Evolutionary conservation across 35 echinoderm and acorn worm genomes (phyloP).

Genomic region (Patiria miniata): DNA sequence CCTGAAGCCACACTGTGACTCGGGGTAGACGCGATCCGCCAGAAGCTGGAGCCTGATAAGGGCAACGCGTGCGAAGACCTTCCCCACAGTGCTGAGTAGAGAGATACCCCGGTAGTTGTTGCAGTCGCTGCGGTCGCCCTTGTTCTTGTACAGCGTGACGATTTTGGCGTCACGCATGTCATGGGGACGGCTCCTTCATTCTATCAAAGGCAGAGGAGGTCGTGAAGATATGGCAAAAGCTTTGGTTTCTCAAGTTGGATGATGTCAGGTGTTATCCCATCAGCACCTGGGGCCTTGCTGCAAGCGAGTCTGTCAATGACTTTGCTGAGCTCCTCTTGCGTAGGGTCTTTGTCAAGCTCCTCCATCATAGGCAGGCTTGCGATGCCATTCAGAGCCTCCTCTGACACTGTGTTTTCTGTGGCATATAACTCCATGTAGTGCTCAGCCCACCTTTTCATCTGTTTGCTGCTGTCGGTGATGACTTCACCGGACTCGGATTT

Average conservation of each 20-base stretch:
- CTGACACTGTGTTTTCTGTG: slow-evolving; percentile 25
- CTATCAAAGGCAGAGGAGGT: slow-evolving; percentile 29
- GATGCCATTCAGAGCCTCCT: not conserved
- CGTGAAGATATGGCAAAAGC: not conserved
- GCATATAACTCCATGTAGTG: slow-evolving; percentile 26
- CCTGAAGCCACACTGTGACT: slow-evolving; percentile 66
- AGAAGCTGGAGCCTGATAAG: slow-evolving; percentile 34
- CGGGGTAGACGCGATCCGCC: slow-evolving; percentile 57
- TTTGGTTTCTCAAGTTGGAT: slow-evolving; percentile 37
- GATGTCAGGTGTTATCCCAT: slow-evolving; percentile 38
- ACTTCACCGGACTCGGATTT: slow-evolving; percentile 39
- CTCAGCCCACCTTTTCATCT: slow-evolving; percentile 43
- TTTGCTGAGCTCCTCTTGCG: slow-evolving; percentile 54
- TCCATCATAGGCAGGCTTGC: too few relatives aligned
- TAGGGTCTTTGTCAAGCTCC: slow-evolving; percentile 45
- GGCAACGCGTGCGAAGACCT: slow-evolving; percentile 32
- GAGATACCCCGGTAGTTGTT: slow-evolving; percentile 55
- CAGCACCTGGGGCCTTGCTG: slow-evolving; percentile 50
- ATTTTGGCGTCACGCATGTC: slow-evolving; percentile 53
- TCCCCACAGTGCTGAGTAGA: slow-evolving; percentile 48
- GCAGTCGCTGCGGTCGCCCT: slow-evolving; percentile 50
- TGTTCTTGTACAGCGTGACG: slow-evolving; percentile 68
- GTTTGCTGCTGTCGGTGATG: slow-evolving; percentile 19
- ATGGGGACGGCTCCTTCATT: slow-evolving; percentile 32
- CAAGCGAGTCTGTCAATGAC: slow-evolving; percentile 24